phyloP scores from a whole-genome alignment of 2,888 invertebrate genomes.

The Caenorhabditis imperialis region DNA sequence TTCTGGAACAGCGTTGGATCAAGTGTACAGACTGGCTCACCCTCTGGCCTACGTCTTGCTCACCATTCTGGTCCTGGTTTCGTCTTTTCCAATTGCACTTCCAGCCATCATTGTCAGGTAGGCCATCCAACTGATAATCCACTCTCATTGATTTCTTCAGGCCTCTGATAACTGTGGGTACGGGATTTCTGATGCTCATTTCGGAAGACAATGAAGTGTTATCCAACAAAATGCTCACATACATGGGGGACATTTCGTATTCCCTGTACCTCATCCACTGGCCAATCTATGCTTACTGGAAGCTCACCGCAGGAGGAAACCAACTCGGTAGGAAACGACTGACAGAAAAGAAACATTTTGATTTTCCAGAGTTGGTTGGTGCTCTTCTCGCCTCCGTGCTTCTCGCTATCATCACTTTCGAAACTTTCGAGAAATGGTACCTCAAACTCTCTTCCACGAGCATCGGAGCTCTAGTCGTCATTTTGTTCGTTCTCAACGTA shows the following conservation, averaged over 20 bases:
- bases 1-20: background rate
- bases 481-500: slow-evolving; percentile 15
- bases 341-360: no score
- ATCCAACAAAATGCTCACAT: slow-evolving; percentile 19
- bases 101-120: slow-evolving; percentile 1
- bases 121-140: background rate
- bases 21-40: no score
- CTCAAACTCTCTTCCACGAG: slow-evolving; percentile 9
- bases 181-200: slow-evolving; percentile 19
- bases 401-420: slow-evolving; percentile 15
- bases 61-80: background rate
- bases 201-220: slow-evolving; percentile 7
- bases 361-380: slow-evolving; percentile 7
- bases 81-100: background rate
- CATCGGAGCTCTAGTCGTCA: slow-evolving; percentile 1
- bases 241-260: slow-evolving; percentile 43
- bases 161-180: slow-evolving; percentile 20
- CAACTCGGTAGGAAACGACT: slow-evolving; percentile 10
- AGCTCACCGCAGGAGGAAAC: slow-evolving; percentile 4
- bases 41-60: slow-evolving; percentile 3
- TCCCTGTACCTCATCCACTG: slow-evolving; percentile 34
- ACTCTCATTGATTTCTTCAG: slow-evolving; percentile 11
- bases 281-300: slow-evolving; percentile 36
- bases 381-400: slow-evolving; percentile 9
- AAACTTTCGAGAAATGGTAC: slow-evolving; percentile 35